A percentile compares a stretch with the other conserved stretches of the same genome.
phyloP scores from a whole-genome alignment of 2,888 invertebrate genomes.

The Metallyticus violacea region DNA sequence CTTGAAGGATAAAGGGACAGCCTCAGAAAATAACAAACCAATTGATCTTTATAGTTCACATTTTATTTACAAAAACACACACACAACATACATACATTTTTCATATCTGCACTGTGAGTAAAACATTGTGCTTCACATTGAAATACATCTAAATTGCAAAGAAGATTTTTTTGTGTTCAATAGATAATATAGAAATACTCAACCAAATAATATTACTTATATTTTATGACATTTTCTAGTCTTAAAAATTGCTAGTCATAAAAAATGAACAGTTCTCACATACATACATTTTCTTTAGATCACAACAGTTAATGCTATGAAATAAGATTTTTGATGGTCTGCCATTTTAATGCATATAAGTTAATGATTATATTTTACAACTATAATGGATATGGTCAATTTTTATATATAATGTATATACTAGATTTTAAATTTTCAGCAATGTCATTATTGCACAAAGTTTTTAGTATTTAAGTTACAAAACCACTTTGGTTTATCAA shows the following conservation, averaged over 20 bases:
- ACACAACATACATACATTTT: slow-evolving; percentile 29
- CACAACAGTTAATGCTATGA: not conserved
- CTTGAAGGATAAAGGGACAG: not conserved
- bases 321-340: not conserved
- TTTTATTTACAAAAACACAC: slow-evolving; percentile 34
- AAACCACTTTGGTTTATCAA: not conserved
- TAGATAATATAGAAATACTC: not conserved
- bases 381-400: not conserved
- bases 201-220: not conserved
- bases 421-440: not conserved
- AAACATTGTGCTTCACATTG: not conserved
- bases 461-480: not conserved
- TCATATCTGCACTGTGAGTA: slow-evolving; percentile 15
- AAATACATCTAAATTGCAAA: not conserved
- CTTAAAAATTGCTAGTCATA: not conserved
- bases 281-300: not conserved
- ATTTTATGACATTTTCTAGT: not conserved
- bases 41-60: slow-evolving; percentile 15
- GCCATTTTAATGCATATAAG: not conserved
- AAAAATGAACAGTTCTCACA: not conserved
- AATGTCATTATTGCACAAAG: not conserved
- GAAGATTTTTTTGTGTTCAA: not conserved
- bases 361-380: not conserved
- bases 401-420: not conserved
- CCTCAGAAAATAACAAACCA: not conserved